These are phyloP conservation scores for Halcyon leucocephala DNA, from an alignment of 2,797 vertebrate species.

Conservation along the genomic window DNA sequence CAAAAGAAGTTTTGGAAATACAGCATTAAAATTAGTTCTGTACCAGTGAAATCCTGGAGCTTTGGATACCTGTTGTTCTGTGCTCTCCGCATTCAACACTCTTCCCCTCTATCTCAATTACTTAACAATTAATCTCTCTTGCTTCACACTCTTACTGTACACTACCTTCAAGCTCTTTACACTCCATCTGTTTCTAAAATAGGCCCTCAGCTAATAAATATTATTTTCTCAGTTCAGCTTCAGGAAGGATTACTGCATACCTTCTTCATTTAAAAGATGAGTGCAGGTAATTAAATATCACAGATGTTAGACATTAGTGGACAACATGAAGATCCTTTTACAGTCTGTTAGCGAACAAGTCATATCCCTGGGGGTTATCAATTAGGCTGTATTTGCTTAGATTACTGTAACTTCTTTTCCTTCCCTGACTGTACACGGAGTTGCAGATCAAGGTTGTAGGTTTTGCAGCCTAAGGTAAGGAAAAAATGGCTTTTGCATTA, in stretches of 20 bases:
- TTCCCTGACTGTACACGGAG: neutral
- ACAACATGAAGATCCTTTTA: neutral
- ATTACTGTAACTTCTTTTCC: neutral
- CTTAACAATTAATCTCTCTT: conserved; percentile 6
- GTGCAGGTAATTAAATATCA: conserved; percentile 9
- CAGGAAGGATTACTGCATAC: conserved; percentile 16
- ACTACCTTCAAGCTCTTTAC: conserved; percentile 18
- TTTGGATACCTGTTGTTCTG: neutral
- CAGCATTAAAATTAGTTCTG: no score
- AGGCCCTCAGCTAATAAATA: conserved; percentile 15
- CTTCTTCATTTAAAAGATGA: neutral
- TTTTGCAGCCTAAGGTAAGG: neutral
- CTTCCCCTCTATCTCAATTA: neutral
- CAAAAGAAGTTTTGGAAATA: neutral
- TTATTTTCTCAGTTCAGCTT: neutral
- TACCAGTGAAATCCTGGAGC: neutral
- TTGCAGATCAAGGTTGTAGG: neutral
- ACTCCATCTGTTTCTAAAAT: conserved; percentile 24
- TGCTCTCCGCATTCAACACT: neutral
- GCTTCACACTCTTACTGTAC: neutral
- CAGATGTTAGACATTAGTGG: conserved; percentile 30
- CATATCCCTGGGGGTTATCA: neutral
- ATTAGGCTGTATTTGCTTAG: neutral
- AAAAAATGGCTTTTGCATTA: neutral
- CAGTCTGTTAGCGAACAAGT: neutral